Evolutionary conservation across 2,113 vertebrate genomes (phyloP), one percentile per base, ranked within the genome.

Genomic region (Lagopus muta): DNA sequence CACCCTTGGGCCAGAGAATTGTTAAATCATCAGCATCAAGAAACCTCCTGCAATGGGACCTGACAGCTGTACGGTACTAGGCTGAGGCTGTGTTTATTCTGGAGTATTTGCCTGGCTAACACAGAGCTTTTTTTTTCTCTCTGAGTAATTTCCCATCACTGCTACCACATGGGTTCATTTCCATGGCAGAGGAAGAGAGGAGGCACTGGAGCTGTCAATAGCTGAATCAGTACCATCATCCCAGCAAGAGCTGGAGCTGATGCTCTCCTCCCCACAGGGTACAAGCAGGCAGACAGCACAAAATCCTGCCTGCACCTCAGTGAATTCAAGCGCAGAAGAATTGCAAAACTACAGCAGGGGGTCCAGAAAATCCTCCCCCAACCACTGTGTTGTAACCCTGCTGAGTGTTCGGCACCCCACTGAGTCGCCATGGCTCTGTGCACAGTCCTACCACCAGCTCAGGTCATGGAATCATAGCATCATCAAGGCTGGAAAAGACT

Each of bases 11-110:
- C 78, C 61, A 88, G 82, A 92, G 54, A 58, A 60, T 50, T 16
- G 16, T 89, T 95, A 62, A 50, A 89, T 93, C 79, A 58, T 82
- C 95, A 86, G 66, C 80, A 27, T 88, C 71, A 73, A 85, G 89
- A 75, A 87, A 45, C 50, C 55, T 12, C 20, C 80, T 55, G 80
- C 84, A n/a, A 93, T 79, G 58, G 3, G 87, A 87, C 67, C 71
- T 57, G 93, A 86, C 92, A 70, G 78, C 36, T 78, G 55, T 32
- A 11, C 22, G 3, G 76, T 6, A 11, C 40, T 8, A 64, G 55
- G 38, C 81, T 52, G 45, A 74, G 69, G 48, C 34, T 91, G 54
- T 85, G 62, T 82, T 94, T 55, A 58, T 32, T 66, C 60, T 30
- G 64, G 82, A 36, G 60, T 80, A 73, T 89, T 91, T n/a, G 36